Base-by-base conservation (phyloP, 2,113 vertebrate species). In the Hypomesus transpacificus region DNA sequence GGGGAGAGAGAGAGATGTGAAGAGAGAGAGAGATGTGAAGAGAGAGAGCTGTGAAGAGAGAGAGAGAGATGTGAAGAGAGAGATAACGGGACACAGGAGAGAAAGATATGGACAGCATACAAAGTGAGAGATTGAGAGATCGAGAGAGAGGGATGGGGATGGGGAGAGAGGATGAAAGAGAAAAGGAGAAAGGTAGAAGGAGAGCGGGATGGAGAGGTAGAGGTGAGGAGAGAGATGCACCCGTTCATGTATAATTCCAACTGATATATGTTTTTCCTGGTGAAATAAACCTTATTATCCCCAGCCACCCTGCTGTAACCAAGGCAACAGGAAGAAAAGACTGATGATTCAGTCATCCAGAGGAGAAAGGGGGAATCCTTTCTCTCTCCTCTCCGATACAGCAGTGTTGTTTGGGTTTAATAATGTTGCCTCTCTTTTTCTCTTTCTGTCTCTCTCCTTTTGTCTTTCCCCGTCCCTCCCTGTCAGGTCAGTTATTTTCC, bases 241-340 rank as follows among this genome's bases (percentile, higher is more conserved):
- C 58, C 76, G 57, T 53, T 56, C 14, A 84, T 85, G 53, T 75
- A 80, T 83, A 73, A 87, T 88, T 83, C 85, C 76, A 74, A 84
- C 77, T 85, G 84, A 81, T 84, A 76, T 83, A 75, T 50, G 54
- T 22, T 3, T 17, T 69, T 75, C 39, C 34, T 18, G 73, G 80
- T 74, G 72, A 75, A 77, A 69, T 68, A 65, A 80, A 82, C 66
- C 74, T 18, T 73, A 74, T 73, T 64, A 73, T 57, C 71, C 73
- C 69, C 71, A 73, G 54, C 73, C 76, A 59, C 26, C 3, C 64
- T 69, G 1, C 73, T 0, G 85, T 90, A 85, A 85, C 88, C 86
- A 80, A 69, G 86, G 86, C 81, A 88, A 90, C 87, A 70, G 56
- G 46, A 76, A 51, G 76, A 75, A 75, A 18, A 46, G 24, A 67